Evolutionary conservation across 2,797 vertebrate genomes (phyloP).

Genomic region (Tympanoctomys barrerae): DNA sequence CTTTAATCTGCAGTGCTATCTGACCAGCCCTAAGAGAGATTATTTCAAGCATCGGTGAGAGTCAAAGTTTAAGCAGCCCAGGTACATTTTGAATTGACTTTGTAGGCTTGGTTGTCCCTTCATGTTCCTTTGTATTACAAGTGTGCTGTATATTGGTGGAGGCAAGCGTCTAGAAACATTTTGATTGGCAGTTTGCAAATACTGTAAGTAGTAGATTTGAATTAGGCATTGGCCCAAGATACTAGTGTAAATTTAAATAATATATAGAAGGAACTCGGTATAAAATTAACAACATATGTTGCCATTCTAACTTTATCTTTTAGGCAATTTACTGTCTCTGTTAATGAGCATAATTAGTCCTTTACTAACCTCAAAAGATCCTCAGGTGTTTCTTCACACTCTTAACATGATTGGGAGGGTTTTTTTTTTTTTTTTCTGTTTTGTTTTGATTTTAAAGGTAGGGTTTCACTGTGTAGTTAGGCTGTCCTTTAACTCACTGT

Average conservation of each 20-base stretch:
- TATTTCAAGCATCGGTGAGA: conserved; percentile 52
- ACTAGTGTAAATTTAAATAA: neutral
- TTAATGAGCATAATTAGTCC: neutral
- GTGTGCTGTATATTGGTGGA: neutral
- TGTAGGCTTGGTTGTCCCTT: neutral
- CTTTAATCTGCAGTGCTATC: too few species aligned
- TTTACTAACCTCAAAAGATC: neutral
- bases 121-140: neutral
- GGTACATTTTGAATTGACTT: conserved; percentile 25
- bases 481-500: neutral
- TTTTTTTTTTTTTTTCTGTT: too few species aligned
- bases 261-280: neutral
- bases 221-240: neutral
- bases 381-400: neutral
- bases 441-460: neutral
- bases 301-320: conserved; percentile 4
- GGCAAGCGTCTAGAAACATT: neutral
- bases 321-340: neutral
- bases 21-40: neutral
- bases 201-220: conserved; percentile 7
- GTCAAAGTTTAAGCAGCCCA: neutral
- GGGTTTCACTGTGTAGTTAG: neutral
- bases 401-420: neutral
- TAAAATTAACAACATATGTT: conserved; percentile 22
- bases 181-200: conserved; percentile 44